Base-by-base conservation (phyloP, 1,140 invertebrate species). In the Batillaria attramentaria region DNA sequence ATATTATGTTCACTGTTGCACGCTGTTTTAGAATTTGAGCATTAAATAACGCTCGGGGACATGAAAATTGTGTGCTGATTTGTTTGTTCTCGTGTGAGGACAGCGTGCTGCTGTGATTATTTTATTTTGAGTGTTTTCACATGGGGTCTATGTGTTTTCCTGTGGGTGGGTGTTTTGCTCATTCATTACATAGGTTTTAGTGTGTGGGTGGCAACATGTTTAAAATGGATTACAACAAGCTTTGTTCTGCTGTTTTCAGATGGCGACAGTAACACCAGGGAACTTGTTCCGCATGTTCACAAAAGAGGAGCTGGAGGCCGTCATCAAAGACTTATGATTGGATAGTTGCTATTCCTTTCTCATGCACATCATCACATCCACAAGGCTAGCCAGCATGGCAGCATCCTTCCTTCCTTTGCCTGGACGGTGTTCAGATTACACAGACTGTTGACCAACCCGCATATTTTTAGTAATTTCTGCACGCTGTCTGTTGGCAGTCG, bases 271-370 rank as follows among this genome's bases (percentile, higher is more conserved):
- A 92, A 98, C 96, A 3, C 94, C 95, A 1, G 93, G 94, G 16
- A 93, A 94, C 83, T 92, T 95, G 81, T 99, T 97, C 92, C 95
- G 97, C 82, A 97, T 98, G 95, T 97, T 95, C 86, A 92, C 94
- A 24, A 96, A 97, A 90, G 95, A 96, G 84, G 96, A 98, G 91
- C 93, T 99, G 18, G 96, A 98, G 89, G 94, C 95, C 92, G 95
- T 97, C 90, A 97, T 97, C 90, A 94, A 95, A 90, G 94, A 89
- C 72, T 86, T 90, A 42, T 87, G 77, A 85, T 74, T 20, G n/a
- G n/a, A n/a, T n/a, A n/a, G n/a, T n/a, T n/a, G 18, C 42, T 8
- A 18, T 57, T 31, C 20, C 33, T 50, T 57, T 24, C 5, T 20
- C n/a, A 43, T 54, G 13, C 46, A 28, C 33, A 33, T 75, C 37